Evolutionary conservation across 2,888 invertebrate genomes (phyloP), one percentile per base, ranked within the genome.

Genomic region (Cylloceria caligata): DNA sequence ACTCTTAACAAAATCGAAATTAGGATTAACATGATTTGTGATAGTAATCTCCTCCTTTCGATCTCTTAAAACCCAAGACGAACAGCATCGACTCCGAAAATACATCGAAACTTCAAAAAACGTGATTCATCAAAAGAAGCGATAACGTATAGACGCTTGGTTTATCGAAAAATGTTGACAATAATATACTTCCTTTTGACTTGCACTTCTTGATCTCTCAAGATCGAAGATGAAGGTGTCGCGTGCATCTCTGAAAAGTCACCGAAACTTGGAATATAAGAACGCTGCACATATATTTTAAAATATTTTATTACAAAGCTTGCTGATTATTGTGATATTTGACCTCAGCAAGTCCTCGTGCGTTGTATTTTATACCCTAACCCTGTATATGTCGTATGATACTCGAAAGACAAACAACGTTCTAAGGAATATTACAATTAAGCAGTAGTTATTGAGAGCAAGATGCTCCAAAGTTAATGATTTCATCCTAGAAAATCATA

Each of bases 401-500:
- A n/a, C n/a, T 30, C n/a, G n/a, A 57, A 30, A 27, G 30, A 1
- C 55, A 27, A 21, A 52, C 27, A n/a, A 55, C 13, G 6, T 5
- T n/a, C n/a, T 6, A 6, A 27, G 30, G 5, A n/a, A 57, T 6
- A 34, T 60, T 16, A 34, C 19, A 34, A 60, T 36, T 16, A 19
- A 16, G 3, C 60, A 5, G 16, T 34, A 34, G 9, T 9, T 3
- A 60, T 7, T 0, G 34, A 9, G 16, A 60, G 4, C 60, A 2
- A 7, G 19, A 34, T 34, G 19, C 36, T 42, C 36, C 39, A 19
- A 45, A 27, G 19, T 45, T 16, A 57, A 68, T 49, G 11, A 27
- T 21, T 72, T 89, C 88, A 93, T 83, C 90, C 91, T 13, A 94
- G 91, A 81, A 94, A 93, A 87, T 94, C 94, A 73, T 94, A 93